A percentile compares a stretch with the other conserved stretches of the same genome.
phyloP scores from a whole-genome alignment of 1,140 invertebrate genomes.

The Telenomus remus region DNA sequence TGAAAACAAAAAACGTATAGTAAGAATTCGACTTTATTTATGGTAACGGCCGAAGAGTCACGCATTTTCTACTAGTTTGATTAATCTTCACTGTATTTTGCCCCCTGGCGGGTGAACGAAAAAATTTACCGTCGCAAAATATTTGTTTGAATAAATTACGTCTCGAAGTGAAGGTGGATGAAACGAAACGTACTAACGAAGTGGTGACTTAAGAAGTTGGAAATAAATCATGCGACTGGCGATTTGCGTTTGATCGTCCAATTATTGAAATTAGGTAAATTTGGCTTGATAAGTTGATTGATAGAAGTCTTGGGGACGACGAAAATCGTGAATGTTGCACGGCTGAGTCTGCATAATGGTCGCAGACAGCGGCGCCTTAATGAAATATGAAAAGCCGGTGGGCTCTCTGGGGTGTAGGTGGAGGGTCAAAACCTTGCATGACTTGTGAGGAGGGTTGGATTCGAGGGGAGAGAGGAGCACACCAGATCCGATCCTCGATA shows the following conservation, averaged over 20 bases:
- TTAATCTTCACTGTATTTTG: too few relatives aligned
- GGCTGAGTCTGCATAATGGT: slow-evolving; percentile 60
- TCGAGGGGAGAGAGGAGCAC: slow-evolving; percentile 34
- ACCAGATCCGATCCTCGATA: slow-evolving; percentile 68
- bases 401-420: slow-evolving; percentile 55
- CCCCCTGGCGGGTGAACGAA: too few relatives aligned
- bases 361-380: slow-evolving; percentile 65
- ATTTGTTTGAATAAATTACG: neutral
- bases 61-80: too few relatives aligned
- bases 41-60: too few relatives aligned
- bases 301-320: slow-evolving; percentile 27
- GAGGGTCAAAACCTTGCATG: slow-evolving; percentile 60
- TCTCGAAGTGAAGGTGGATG: neutral
- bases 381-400: slow-evolving; percentile 68
- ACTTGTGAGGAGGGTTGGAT: slow-evolving; percentile 58
- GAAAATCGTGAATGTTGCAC: slow-evolving; percentile 34
- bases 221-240: slow-evolving; percentile 23
- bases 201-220: slow-evolving; percentile 4
- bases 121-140: neutral
- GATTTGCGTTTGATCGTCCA: slow-evolving; percentile 36
- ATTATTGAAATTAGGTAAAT: slow-evolving; percentile 39
- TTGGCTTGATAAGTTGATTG: slow-evolving; percentile 25
- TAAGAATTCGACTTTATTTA: too few relatives aligned
- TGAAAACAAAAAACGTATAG: too few relatives aligned
- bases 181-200: neutral